Conservation (phyloP, 2,113 vertebrate species). For the Myrmophylax atrothorax region DNA sequence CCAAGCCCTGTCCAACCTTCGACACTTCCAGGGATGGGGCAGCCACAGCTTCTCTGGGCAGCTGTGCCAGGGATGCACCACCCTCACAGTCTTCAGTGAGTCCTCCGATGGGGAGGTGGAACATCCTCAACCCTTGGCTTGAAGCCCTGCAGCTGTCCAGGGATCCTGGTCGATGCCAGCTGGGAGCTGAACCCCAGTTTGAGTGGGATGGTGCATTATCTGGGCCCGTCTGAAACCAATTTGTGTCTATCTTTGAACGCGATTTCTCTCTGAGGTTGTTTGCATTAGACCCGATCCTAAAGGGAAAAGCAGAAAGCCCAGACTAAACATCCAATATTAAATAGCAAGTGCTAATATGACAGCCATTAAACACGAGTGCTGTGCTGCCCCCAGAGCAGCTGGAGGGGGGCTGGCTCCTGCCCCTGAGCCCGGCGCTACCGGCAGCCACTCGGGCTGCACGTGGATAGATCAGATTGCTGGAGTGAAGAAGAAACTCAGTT, state of each 20-base stretch:
- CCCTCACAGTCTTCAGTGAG: background rate
- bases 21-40: background rate
- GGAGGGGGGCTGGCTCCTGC: background rate
- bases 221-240: conserved; percentile 27
- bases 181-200: background rate
- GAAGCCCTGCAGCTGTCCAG: fast-evolving
- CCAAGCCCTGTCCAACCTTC: fast-evolving
- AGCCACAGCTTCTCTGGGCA: background rate
- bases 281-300: conserved; percentile 30
- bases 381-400: conserved; percentile 27
- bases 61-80: background rate
- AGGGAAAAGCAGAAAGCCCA: conserved; percentile 28
- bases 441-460: background rate
- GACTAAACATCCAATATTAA: conserved; percentile 65
- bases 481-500: background rate
- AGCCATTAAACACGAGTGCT: conserved; percentile 5
- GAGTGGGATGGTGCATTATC: background rate
- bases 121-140: background rate
- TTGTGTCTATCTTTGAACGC: conserved; percentile 15
- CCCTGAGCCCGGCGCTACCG: background rate
- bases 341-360: conserved; percentile 56
- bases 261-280: conserved; percentile 2
- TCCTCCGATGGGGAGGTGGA: background rate
- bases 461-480: background rate
- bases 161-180: background rate